Base-by-base conservation (phyloP, 2,888 invertebrate genomes). In the Nemoura dubitans region DNA sequence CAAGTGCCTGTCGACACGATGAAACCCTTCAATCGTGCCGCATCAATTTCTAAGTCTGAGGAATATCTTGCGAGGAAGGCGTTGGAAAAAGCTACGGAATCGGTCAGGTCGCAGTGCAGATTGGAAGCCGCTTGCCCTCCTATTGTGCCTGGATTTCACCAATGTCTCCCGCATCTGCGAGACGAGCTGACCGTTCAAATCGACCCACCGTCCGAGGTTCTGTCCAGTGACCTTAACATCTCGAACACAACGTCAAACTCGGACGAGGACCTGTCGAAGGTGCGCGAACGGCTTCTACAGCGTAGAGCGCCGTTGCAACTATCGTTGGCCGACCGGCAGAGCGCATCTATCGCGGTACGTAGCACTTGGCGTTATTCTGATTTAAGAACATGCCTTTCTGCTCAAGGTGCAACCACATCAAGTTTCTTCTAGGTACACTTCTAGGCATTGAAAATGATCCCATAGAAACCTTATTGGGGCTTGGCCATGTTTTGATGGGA, bases 321-420 rank as follows among this genome's bases (percentile, higher is more conserved):
- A 0, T 81, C 76, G 29, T 10, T 26, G 7, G 27, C 84, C 16
- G 81, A 81, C 81, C 28, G 29, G 14, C 92, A 92, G 77, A 92
- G 92, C 86, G 91, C 92, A 26, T 93, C 93, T 0, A 93, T 93
- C 87, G 93, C 93, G 21, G 59, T 36, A 36, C 10, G 36, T 36
- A 36, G n/a, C n/a, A n/a, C n/a, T n/a, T n/a, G n/a, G n/a, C n/a
- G n/a, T n/a, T n/a, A n/a, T n/a, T n/a, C n/a, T n/a, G n/a, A n/a
- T n/a, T n/a, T n/a, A n/a, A n/a, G n/a, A n/a, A n/a, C n/a, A n/a
- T n/a, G n/a, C n/a, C n/a, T n/a, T n/a, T n/a, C n/a, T n/a, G n/a
- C n/a, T n/a, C n/a, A n/a, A n/a, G n/a, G n/a, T n/a, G n/a, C n/a
- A n/a, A n/a, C n/a, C n/a, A n/a, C n/a, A n/a, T n/a, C n/a, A n/a